Percentiles rank a stretch among this genome's conserved stretches.
Conservation (phyloP, 2,113 vertebrate species). For the Potamarius usumacintae region DNA sequence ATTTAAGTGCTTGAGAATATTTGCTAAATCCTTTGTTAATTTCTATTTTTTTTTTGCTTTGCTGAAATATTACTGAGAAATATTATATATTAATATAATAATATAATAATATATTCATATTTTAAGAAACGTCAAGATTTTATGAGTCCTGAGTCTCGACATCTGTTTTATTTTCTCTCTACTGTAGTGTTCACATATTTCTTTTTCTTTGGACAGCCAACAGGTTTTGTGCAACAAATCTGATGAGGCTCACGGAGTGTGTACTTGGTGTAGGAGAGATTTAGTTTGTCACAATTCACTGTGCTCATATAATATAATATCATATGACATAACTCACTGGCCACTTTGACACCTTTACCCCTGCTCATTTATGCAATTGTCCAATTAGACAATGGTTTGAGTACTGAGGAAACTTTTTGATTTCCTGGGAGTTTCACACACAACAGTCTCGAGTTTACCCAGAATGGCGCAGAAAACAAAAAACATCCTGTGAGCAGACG, state of each 20-base stretch:
- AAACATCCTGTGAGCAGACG: neutral
- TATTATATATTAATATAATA: neutral
- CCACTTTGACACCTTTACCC: neutral
- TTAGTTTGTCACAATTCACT: neutral
- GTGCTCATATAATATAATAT: neutral
- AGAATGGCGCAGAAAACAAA: neutral
- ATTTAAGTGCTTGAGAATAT: neutral
- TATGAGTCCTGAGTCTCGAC: neutral
- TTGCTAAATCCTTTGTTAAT: neutral
- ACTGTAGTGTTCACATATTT: neutral
- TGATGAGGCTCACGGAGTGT: neutral
- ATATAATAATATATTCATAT: neutral
- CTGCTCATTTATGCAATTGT: neutral
- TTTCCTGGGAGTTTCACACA: neutral
- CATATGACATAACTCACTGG: neutral
- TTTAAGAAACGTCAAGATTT: neutral
- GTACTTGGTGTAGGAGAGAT: neutral
- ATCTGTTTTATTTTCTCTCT: neutral
- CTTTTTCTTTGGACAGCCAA: neutral
- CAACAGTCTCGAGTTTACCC: neutral
- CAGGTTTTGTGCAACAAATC: neutral
- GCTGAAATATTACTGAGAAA: neutral
- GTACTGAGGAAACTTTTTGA: neutral
- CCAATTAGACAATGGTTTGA: neutral
- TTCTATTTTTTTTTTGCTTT: neutral